Percentiles rank a stretch among this genome's conserved stretches.
Evolutionary conservation across 2,888 invertebrate genomes (phyloP).

Genomic region (Acronicta alni): DNA sequence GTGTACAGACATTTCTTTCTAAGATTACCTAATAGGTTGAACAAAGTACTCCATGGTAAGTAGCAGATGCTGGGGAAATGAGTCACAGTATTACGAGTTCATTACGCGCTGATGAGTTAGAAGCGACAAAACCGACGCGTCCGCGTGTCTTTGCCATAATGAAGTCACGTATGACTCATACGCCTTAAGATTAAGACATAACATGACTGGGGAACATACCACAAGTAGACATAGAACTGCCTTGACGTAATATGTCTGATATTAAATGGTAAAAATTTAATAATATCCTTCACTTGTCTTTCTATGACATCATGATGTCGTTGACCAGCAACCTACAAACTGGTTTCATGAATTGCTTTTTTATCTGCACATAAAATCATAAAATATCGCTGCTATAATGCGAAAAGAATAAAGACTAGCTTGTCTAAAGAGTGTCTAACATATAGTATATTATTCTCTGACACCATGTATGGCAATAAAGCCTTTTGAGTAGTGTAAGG

Average conservation of each 20-base stretch:
- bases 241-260: conserved; percentile 9
- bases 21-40: conserved; percentile 2
- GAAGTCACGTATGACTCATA: conserved; percentile 53
- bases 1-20: no score
- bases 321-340: conserved; percentile 41
- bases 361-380: conserved; percentile 8
- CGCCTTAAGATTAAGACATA: conserved; percentile 21
- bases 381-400: background rate
- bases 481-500: no score
- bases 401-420: background rate
- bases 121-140: conserved; percentile 26
- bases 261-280: conserved; percentile 22
- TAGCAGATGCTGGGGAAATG: conserved; percentile 30
- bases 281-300: conserved; percentile 23
- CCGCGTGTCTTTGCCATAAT: conserved; percentile 33
- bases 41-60: conserved; percentile 34
- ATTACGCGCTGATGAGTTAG: conserved; percentile 34
- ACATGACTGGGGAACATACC: conserved; percentile 6
- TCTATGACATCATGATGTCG: conserved; percentile 43
- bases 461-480: no score
- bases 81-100: conserved; percentile 43
- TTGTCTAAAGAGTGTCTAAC: background rate
- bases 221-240: background rate
- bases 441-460: no score
- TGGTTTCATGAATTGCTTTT: conserved; percentile 19